Evolutionary conservation across 2,797 vertebrate species (phyloP).

Genomic region (Psittacula echo): DNA sequence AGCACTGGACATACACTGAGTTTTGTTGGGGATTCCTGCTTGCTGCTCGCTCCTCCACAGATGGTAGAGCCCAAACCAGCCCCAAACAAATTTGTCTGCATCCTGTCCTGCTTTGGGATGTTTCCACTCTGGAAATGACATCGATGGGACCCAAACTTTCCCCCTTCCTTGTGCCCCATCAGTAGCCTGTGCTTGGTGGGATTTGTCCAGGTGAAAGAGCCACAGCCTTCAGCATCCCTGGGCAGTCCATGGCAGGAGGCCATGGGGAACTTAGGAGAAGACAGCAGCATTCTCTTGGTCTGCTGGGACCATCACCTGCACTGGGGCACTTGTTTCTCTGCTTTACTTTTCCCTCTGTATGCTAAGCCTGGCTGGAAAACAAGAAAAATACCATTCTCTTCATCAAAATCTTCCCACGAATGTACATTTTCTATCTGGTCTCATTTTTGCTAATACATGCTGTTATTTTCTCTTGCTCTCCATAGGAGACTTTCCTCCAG

Average conservation of each 20-base stretch:
- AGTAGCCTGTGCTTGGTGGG: background rate
- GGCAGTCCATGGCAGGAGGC: background rate
- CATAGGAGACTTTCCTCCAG: background rate
- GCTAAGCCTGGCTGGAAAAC: background rate
- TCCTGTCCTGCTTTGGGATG: background rate
- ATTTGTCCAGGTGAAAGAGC: background rate
- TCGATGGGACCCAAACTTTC: background rate
- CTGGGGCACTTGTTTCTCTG: background rate
- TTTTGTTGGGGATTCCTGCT: background rate
- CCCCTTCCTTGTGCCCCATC: background rate
- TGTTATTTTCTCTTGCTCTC: background rate
- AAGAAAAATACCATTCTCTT: background rate
- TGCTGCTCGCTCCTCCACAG: accelerated
- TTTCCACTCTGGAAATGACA: background rate
- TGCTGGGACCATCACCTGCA: background rate
- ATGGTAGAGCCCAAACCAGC: background rate
- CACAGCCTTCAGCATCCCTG: accelerated
- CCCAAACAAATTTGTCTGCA: background rate
- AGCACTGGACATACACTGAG: background rate
- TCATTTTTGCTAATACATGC: background rate
- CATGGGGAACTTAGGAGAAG: background rate
- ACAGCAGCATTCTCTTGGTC: background rate
- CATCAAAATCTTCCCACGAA: background rate
- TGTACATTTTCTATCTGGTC: background rate
- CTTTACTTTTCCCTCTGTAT: background rate